Evolutionary conservation across 2,797 vertebrate genomes (phyloP).

Genomic region (Chaetophractus vellerosus): DNA sequence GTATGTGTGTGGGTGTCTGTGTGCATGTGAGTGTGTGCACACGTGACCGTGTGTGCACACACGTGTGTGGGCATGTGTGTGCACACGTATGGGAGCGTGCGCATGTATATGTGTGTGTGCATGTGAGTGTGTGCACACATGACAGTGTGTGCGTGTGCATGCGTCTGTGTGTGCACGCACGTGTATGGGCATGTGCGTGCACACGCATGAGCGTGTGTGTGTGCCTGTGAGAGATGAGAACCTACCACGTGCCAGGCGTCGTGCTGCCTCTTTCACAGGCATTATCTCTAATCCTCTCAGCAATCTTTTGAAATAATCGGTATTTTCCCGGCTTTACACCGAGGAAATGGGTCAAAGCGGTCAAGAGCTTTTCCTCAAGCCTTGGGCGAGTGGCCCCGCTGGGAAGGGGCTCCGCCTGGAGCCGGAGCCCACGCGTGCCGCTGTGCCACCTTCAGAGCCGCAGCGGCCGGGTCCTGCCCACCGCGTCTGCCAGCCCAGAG

Average conservation of each 20-base stretch:
- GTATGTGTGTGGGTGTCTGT: too few species aligned
- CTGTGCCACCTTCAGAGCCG: accelerated
- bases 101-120: too few species aligned
- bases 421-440: accelerated
- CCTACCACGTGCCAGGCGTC: accelerated
- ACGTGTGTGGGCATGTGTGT: too few species aligned
- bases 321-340: not conserved
- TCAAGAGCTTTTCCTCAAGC: not conserved
- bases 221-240: not conserved
- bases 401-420: not conserved
- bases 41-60: too few species aligned
- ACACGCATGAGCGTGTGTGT: accelerated
- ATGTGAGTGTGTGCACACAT: too few species aligned
- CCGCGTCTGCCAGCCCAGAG: not conserved
- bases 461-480: not conserved
- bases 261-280: accelerated
- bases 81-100: too few species aligned
- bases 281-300: not conserved
- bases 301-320: not conserved
- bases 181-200: not conserved
- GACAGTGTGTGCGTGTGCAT: too few species aligned
- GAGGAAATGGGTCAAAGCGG: not conserved
- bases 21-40: too few species aligned
- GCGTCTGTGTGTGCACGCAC: too few species aligned
- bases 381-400: not conserved